phyloP scores from a whole-genome alignment of 2,113 vertebrate species.

The Dicaeum eximium region DNA sequence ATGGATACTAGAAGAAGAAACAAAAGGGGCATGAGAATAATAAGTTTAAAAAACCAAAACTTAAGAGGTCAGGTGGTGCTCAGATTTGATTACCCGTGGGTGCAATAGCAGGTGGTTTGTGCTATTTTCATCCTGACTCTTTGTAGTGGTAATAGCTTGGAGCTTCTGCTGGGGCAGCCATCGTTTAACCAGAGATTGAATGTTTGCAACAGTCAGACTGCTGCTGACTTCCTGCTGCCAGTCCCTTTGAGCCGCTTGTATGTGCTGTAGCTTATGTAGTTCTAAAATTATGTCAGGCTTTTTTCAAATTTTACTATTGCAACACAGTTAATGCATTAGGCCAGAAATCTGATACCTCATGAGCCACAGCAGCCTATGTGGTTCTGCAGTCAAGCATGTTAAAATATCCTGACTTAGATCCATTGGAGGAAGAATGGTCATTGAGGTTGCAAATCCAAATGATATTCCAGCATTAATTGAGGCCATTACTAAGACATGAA shows the following conservation, averaged over 20 bases:
- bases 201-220: background rate
- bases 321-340: background rate
- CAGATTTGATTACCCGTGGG: background rate
- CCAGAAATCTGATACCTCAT: background rate
- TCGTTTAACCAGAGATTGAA: background rate
- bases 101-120: background rate
- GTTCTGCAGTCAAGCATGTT: background rate
- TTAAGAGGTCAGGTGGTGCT: background rate
- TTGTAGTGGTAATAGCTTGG: background rate
- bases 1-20: background rate
- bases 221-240: background rate
- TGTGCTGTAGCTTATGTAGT: background rate
- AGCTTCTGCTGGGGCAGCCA: background rate
- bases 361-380: background rate
- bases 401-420: background rate
- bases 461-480: conserved; percentile 19
- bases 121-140: background rate
- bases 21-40: background rate
- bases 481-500: conserved; percentile 8
- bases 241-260: background rate
- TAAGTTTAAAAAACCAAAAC: background rate
- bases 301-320: background rate
- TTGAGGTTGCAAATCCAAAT: conserved; percentile 4
- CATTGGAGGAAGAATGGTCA: background rate
- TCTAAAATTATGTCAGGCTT: background rate